phyloP scores from a whole-genome alignment of 1,140 invertebrate species.

The Stenopsyche tienmushanensis region DNA sequence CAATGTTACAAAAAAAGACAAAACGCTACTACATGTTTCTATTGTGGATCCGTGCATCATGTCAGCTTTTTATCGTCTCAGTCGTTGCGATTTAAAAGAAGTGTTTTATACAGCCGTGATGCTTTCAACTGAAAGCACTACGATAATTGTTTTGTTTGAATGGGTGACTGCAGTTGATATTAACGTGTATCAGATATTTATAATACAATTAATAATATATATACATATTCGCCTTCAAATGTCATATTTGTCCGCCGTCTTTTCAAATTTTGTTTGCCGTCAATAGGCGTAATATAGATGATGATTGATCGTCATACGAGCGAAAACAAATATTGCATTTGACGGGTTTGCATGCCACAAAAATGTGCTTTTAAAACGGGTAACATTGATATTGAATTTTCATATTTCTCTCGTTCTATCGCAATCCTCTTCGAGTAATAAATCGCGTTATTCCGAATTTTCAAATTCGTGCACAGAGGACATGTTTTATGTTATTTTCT shows the following conservation, averaged over 20 bases:
- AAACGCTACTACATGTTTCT: no score
- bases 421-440: no score
- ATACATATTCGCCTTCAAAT: constrained; percentile 7
- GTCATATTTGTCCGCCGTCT: background rate
- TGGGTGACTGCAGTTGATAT: constrained; percentile 35
- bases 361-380: background rate
- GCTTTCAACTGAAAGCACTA: constrained; percentile 18
- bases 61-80: background rate
- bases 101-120: constrained; percentile 13
- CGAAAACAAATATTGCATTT: background rate
- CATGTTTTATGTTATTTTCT: no score
- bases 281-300: background rate
- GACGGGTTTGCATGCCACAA: background rate
- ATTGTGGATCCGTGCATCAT: background rate
- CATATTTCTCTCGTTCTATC: no score
- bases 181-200: constrained; percentile 18
- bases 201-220: constrained; percentile 5
- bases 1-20: no score
- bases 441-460: no score
- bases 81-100: constrained; percentile 10
- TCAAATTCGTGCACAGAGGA: no score
- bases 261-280: background rate
- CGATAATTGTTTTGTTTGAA: constrained; percentile 29
- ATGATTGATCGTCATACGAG: background rate
- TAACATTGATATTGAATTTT: background rate